A percentile compares a stretch with the other conserved stretches of the same genome.
Evolutionary conservation across 2,888 invertebrate genomes (phyloP).

Genomic region (Acrobasis repandana): DNA sequence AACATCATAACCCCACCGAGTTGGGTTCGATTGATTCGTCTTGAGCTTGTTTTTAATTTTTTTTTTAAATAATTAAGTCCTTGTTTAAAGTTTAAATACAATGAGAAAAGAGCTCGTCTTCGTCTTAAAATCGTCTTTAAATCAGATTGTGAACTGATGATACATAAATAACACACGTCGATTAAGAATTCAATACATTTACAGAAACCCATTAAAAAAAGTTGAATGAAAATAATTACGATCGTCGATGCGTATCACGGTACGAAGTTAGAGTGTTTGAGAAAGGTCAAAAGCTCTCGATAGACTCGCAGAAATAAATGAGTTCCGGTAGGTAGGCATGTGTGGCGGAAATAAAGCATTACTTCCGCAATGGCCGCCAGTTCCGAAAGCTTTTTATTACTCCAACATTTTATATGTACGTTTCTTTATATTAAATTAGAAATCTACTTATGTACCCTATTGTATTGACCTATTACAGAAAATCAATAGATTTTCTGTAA

Average conservation of each 20-base stretch:
- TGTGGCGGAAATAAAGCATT: constrained; percentile 17
- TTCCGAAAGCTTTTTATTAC: constrained; percentile 14
- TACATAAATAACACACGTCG: no score
- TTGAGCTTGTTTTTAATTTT: no score
- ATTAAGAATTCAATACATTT: not conserved
- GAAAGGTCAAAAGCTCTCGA: not conserved
- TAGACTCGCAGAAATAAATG: constrained; percentile 5
- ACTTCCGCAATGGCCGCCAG: constrained; percentile 14
- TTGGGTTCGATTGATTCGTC: no score
- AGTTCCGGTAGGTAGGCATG: not conserved
- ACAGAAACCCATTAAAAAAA: not conserved
- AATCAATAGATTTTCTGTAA: not conserved
- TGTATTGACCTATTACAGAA: not conserved
- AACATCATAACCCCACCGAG: no score
- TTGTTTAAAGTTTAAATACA: no score
- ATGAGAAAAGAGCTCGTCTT: no score
- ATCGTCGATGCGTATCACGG: not conserved
- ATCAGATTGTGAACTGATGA: no score
- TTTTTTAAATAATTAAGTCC: no score
- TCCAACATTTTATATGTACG: constrained; percentile 2
- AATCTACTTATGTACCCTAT: not conserved
- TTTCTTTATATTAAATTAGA: not conserved
- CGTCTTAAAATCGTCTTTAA: no score
- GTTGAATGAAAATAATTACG: not conserved
- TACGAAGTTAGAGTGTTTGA: not conserved